Percentiles rank a stretch among this genome's conserved stretches.
These are phyloP conservation scores for Diloba caeruleocephala DNA, from an alignment of 2,888 invertebrate species.

Conservation along the genomic window DNA sequence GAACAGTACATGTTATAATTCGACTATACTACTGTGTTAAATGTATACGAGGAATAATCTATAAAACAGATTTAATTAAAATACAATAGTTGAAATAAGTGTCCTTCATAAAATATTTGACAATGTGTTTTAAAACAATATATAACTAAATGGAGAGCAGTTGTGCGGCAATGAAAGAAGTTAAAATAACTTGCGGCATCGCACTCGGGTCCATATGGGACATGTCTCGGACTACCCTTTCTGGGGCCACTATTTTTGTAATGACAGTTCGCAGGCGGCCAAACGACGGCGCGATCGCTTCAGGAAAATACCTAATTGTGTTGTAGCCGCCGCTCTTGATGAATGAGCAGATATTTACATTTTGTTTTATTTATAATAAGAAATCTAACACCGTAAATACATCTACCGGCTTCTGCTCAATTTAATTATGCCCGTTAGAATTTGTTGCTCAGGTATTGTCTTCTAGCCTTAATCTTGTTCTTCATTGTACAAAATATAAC, in stretches of 20 bases:
- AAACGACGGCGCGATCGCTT: slow-evolving; percentile 54
- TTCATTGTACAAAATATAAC: not conserved
- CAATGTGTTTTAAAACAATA: slow-evolving; percentile 31
- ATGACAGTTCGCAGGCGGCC: slow-evolving; percentile 86
- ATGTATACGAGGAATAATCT: too few relatives aligned
- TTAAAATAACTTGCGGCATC: slow-evolving; percentile 72
- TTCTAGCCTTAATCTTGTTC: slow-evolving; percentile 2
- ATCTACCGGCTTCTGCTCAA: not conserved
- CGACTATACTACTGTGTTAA: too few relatives aligned
- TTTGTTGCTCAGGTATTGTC: not conserved
- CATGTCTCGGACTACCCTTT: slow-evolving; percentile 85
- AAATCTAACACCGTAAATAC: slow-evolving; percentile 14
- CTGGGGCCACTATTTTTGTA: slow-evolving; percentile 87
- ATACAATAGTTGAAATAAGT: too few relatives aligned
- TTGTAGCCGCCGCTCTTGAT: slow-evolving; percentile 65
- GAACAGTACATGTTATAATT: too few relatives aligned
- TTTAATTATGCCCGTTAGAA: not conserved
- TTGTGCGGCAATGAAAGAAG: slow-evolving; percentile 70
- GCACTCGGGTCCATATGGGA: slow-evolving; percentile 80
- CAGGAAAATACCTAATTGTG: slow-evolving; percentile 85
- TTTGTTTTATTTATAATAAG: slow-evolving; percentile 50
- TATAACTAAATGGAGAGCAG: slow-evolving; percentile 37
- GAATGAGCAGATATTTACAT: slow-evolving; percentile 65
- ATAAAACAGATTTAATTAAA: too few relatives aligned
- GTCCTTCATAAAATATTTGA: not conserved